Base-by-base conservation (phyloP, 2,888 invertebrate species). In the Caenorhabditis drosophilae region DNA sequence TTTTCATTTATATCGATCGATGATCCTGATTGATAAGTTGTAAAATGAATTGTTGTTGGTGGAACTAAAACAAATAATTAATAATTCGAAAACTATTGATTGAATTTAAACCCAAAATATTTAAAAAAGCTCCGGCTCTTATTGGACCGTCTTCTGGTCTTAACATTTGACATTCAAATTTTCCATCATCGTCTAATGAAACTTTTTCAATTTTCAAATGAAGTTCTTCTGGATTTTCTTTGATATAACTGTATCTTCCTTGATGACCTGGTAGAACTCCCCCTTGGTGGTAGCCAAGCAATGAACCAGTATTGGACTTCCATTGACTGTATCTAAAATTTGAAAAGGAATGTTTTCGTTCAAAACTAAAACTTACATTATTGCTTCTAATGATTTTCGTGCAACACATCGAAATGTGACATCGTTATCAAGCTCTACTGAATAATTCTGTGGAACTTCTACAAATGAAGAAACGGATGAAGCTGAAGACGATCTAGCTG, bases 131-230 rank as follows among this genome's bases (percentile, higher is more conserved):
- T 11, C 72, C 57, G 4, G 78, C 74, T 18, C 80, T 60, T 36
- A 78, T 72, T 1, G 78, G 77, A 12, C 76, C 78, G 23, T 64
- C 69, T 22, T 67, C 71, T 15, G 74, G 73, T 41, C 74, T 62
- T 31, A 81, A 50, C 77, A 96, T 92, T 89, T 97, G 96, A 85
- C 97, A 97, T 87, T 96, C 93, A 86, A 90, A 97, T 83, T 92
- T 91, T 0, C 92, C 94, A 84, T 96, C 96, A 84, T 97, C 97
- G 78, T 89, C 91, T 45, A 94, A 87, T 41, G 90, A 90, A 9
- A 91, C 75, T 15, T 69, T 50, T 25, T 73, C 70, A 40, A 82
- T 81, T 54, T 71, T 64, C 40, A 82, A 58, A 51, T 79, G 70
- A 18, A 82, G 67, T 49, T 82, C 80, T 42, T 76, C 81, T 3